Evolutionary conservation across 2,888 invertebrate genomes (phyloP).

Genomic region (Apamea crenata): DNA sequence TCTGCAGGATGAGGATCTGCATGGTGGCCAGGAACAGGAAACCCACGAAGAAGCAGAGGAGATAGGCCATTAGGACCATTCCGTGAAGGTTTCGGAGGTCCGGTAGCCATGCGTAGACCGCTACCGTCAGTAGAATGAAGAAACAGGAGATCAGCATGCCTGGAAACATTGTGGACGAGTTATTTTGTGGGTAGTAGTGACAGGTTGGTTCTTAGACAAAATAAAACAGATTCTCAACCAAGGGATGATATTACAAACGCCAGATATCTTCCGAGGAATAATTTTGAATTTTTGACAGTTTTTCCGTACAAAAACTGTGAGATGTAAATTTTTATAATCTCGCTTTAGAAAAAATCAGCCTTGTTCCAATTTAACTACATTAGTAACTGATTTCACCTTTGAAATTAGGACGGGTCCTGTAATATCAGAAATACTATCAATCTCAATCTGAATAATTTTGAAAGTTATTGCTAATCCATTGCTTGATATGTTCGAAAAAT

Average conservation of each 20-base stretch:
- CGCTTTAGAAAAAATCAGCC: background rate
- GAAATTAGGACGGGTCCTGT: background rate
- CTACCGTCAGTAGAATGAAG: conserved; percentile 93
- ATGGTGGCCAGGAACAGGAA: conserved; percentile 91
- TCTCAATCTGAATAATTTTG: background rate
- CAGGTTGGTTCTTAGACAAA: background rate
- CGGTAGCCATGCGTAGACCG: conserved; percentile 93
- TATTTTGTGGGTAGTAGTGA: background rate
- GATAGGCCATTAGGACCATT: conserved; percentile 93
- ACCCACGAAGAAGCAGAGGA: conserved; percentile 91
- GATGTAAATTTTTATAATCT: too few relatives aligned
- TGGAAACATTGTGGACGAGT: conserved; percentile 69
- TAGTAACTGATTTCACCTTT: background rate
- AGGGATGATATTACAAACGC: background rate
- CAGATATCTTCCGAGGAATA: background rate
- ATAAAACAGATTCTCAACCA: background rate
- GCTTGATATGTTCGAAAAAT: too few relatives aligned
- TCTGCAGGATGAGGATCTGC: conserved; percentile 79
- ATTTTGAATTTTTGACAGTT: background rate
- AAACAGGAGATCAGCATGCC: conserved; percentile 94
- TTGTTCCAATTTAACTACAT: background rate
- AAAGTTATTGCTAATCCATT: too few relatives aligned
- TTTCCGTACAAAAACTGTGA: background rate
- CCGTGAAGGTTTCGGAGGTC: conserved; percentile 94
- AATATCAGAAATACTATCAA: background rate